phyloP scores from a whole-genome alignment of 35 echinoderm and acorn worm genomes.

The Heliocidaris tuberculata region DNA sequence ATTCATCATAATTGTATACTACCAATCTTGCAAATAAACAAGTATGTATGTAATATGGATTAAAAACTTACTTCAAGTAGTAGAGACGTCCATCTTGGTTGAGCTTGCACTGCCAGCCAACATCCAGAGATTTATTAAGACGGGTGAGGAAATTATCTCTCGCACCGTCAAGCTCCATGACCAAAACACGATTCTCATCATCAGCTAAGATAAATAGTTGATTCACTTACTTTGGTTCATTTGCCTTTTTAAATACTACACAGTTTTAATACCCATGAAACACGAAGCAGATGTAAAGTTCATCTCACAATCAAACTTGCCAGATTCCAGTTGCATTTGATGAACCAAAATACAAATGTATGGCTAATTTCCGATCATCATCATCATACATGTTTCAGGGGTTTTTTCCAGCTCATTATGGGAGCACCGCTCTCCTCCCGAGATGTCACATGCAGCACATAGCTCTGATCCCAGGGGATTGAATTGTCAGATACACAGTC shows the following conservation, averaged over 20 bases:
- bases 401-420: neutral
- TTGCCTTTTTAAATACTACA: neutral
- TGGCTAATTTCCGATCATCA: neutral
- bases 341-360: neutral
- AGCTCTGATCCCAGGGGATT: neutral
- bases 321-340: neutral
- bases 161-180: neutral
- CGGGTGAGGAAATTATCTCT: neutral
- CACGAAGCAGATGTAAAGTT: neutral
- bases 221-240: neutral
- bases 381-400: neutral
- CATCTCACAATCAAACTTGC: neutral
- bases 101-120: slow-evolving; percentile 58
- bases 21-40: no score
- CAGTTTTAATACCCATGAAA: neutral
- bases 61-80: slow-evolving; percentile 59
- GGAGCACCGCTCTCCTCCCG: neutral
- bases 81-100: slow-evolving; percentile 60
- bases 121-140: slow-evolving; percentile 40
- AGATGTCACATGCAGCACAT: neutral
- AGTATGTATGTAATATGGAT: no score
- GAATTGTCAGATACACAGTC: slow-evolving; percentile 1
- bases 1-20: no score
- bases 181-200: neutral
- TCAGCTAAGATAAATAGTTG: neutral